A percentile compares a stretch with the other conserved stretches of the same genome.
phyloP scores from a whole-genome alignment of 2,797 vertebrate genomes.

The Todus mexicanus region DNA sequence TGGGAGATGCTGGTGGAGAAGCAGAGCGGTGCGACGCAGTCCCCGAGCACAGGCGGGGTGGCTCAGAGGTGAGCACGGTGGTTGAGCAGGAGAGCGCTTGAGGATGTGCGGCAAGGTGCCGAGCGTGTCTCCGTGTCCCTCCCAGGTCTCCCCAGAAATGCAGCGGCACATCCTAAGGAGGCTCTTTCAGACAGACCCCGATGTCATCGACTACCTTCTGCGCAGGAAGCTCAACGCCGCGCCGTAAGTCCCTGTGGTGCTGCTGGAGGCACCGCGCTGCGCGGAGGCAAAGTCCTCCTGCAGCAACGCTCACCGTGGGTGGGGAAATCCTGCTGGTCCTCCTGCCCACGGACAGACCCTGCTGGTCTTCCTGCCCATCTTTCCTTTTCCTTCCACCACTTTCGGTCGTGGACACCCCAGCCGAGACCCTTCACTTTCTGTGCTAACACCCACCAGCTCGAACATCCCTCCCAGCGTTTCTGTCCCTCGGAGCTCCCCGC shows the following conservation, averaged over 20 bases:
- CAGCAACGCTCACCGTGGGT: fast-evolving
- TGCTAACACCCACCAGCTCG: too few relatives aligned
- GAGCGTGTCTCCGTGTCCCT: neutral
- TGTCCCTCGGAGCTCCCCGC: neutral
- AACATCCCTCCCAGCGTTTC: neutral
- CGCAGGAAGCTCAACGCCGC: slow-evolving; percentile 81
- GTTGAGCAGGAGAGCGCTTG: too few relatives aligned
- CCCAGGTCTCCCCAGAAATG: slow-evolving; percentile 85
- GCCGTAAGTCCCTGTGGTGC: neutral
- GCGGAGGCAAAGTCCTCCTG: neutral
- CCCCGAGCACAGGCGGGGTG: too few relatives aligned
- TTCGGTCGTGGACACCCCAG: neutral
- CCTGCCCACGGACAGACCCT: too few relatives aligned
- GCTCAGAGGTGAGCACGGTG: too few relatives aligned
- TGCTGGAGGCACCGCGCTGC: neutral
- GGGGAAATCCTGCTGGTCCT: neutral
- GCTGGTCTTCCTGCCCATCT: too few relatives aligned
- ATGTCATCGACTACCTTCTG: slow-evolving; percentile 90
- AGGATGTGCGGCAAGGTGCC: too few relatives aligned
- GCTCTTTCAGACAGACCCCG: slow-evolving; percentile 89
- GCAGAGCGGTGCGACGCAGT: too few relatives aligned
- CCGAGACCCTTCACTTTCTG: neutral
- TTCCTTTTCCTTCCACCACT: fast-evolving
- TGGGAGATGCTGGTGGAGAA: too few relatives aligned
- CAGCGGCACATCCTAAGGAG: slow-evolving; percentile 89